These are phyloP conservation scores for Ceratothoa steindachneri DNA, from an alignment of 2,888 invertebrate species.

Conservation along the genomic window DNA sequence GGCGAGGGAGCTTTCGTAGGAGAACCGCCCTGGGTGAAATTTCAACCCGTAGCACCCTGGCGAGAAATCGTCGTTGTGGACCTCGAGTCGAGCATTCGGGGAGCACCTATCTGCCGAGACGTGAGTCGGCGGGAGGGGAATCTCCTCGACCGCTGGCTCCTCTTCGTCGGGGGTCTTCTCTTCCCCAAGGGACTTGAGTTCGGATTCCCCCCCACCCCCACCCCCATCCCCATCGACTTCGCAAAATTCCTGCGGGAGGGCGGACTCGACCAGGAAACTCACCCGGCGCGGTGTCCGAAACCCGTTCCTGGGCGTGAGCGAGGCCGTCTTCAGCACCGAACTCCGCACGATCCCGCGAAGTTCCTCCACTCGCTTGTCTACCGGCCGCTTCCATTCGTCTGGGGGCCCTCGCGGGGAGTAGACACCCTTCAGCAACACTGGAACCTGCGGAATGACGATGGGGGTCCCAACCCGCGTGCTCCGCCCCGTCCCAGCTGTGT, in stretches of 20 bases:
- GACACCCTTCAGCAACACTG: neutral
- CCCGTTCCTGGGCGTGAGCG: slow-evolving; percentile 24
- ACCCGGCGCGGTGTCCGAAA: slow-evolving; percentile 28
- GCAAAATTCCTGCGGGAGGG: slow-evolving; percentile 13
- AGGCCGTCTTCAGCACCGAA: slow-evolving; percentile 6
- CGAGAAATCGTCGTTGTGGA: slow-evolving; percentile 13
- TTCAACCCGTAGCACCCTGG: neutral
- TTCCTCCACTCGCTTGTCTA: slow-evolving; percentile 27
- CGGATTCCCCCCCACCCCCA: slow-evolving; percentile 1
- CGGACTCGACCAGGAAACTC: slow-evolving; percentile 38
- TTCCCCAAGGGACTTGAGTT: too few relatives aligned
- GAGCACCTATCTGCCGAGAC: too few relatives aligned
- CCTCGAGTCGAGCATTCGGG: too few relatives aligned
- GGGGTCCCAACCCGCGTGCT: neutral
- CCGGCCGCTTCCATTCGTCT: slow-evolving; percentile 13
- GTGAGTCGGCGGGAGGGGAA: slow-evolving; percentile 7
- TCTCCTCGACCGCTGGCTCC: neutral
- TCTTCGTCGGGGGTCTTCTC: slow-evolving; percentile 22
- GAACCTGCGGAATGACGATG: neutral
- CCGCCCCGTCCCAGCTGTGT: neutral
- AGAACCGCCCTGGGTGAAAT: neutral
- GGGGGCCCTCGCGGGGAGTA: neutral
- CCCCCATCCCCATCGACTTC: neutral
- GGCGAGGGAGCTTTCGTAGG: neutral
- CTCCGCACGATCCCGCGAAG: slow-evolving; percentile 21